Base-by-base conservation (phyloP, 1,140 invertebrate genomes). In the Adoxophyes honmai region DNA sequence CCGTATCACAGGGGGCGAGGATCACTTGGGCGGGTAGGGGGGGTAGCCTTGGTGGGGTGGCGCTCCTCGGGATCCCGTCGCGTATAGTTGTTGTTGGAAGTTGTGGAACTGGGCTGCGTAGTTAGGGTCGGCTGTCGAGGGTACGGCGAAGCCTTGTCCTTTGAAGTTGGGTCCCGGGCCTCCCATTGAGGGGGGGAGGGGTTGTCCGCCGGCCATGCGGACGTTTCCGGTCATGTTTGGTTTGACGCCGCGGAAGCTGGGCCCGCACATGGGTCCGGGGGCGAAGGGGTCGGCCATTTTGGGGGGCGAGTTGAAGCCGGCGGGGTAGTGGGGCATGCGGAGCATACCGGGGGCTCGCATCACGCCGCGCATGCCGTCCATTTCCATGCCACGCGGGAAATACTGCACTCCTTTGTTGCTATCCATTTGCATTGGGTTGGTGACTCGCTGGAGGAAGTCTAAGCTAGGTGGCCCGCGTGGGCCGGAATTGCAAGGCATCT, bases 71-170 rank as follows among this genome's bases (percentile, higher is more conserved):
- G 95, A 96, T 58, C 95, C 95, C 7, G 96, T 98, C 16, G 96
- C 96, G 89, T 98, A 98, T 55, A 98, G 89, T 83, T 97, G 96
- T 79, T 98, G 97, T 77, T 98, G 97, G 90, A 98, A 98, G 88
- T 97, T 96, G 84, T 97, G 96, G 90, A 96, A 98, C 91, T 97
- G 96, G 80, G 97, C 96, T 71, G 96, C 96, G 90, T 98, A 98
- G 79, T 96, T 97, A 9, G 96, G 95, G 90, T 98, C 96, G 42
- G 94, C 92, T 54, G 96, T 96, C 10, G 93, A 95, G 1, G 95
- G 95, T 9, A 95, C 94, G 39, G 96, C 93, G 75, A 96, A 97
- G 3, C 94, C 89, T 36, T 94, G 94, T 65, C 93, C 94, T 77
- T 96, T 96, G 83, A 95, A 95, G 62, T 92, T 94, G 65, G 92